phyloP scores from a whole-genome alignment of 1,140 invertebrate genomes.

The Cheumatopsyche charites region DNA sequence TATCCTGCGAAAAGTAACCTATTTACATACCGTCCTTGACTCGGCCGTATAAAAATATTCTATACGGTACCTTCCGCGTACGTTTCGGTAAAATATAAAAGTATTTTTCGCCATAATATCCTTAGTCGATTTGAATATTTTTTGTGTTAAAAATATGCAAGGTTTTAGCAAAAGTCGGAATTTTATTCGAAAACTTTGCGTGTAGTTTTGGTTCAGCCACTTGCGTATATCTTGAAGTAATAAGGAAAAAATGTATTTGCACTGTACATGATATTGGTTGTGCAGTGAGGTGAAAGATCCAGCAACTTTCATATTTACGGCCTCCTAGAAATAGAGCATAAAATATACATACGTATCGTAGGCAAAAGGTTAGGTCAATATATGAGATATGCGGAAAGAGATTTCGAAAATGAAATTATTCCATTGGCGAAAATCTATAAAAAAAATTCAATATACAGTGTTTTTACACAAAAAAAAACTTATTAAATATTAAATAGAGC shows the following conservation, averaged over 20 bases:
- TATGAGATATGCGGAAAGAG: background rate
- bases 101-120: too few species aligned
- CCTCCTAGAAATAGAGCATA: slow-evolving; percentile 33
- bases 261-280: slow-evolving; percentile 13
- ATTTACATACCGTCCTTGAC: background rate
- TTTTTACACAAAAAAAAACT: too few species aligned
- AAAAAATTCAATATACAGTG: background rate
- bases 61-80: too few species aligned
- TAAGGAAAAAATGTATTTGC: background rate
- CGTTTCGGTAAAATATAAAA: too few species aligned
- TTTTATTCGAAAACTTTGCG: too few species aligned
- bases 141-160: too few species aligned
- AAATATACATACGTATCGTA: slow-evolving; percentile 35
- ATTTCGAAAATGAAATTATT: slow-evolving; percentile 6
- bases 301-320: slow-evolving; percentile 28
- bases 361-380: slow-evolving; percentile 3
- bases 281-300: slow-evolving; percentile 34
- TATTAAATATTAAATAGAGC: too few species aligned
- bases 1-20: background rate
- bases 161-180: too few species aligned
- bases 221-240: too few species aligned
- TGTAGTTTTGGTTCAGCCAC: too few species aligned
- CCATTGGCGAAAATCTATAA: background rate
- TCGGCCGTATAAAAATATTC: background rate
- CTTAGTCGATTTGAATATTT: too few species aligned